These are phyloP conservation scores for Thrips palmi DNA, from an alignment of 1,140 invertebrate species.

Conservation along the genomic window DNA sequence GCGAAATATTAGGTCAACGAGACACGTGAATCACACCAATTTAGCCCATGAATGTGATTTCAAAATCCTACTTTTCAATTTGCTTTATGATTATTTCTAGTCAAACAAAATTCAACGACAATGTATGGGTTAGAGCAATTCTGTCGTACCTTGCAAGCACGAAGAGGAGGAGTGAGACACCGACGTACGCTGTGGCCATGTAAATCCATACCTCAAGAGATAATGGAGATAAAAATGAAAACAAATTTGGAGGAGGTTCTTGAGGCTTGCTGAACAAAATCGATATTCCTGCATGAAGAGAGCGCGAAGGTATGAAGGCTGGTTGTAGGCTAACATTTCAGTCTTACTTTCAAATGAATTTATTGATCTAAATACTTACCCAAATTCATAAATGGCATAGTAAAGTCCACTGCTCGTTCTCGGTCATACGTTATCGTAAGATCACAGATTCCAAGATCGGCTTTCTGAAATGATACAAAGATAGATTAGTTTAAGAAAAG, in stretches of 20 bases:
- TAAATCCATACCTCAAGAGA: neutral
- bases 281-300: neutral
- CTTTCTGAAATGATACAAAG: slow-evolving; percentile 40
- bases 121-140: too few relatives aligned
- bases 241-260: neutral
- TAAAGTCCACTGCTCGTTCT: slow-evolving; percentile 67
- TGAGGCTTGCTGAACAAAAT: neutral
- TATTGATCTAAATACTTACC: slow-evolving; percentile 23
- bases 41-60: too few relatives aligned
- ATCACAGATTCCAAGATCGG: slow-evolving; percentile 80
- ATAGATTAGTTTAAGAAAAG: slow-evolving; percentile 13
- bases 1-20: slow-evolving; percentile 22
- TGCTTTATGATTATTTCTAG: too few relatives aligned
- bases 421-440: slow-evolving; percentile 75
- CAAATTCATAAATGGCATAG: slow-evolving; percentile 74
- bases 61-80: too few relatives aligned
- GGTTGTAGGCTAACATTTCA: too few relatives aligned
- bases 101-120: too few relatives aligned
- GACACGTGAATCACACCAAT: too few relatives aligned
- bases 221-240: neutral
- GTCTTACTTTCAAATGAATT: too few relatives aligned
- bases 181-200: neutral
- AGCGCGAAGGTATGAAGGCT: neutral
- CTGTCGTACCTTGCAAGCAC: too few relatives aligned
- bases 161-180: neutral